These are phyloP conservation scores for Loris lydekkerianus DNA, from an alignment of 2,797 vertebrate species.

Conservation along the genomic window DNA sequence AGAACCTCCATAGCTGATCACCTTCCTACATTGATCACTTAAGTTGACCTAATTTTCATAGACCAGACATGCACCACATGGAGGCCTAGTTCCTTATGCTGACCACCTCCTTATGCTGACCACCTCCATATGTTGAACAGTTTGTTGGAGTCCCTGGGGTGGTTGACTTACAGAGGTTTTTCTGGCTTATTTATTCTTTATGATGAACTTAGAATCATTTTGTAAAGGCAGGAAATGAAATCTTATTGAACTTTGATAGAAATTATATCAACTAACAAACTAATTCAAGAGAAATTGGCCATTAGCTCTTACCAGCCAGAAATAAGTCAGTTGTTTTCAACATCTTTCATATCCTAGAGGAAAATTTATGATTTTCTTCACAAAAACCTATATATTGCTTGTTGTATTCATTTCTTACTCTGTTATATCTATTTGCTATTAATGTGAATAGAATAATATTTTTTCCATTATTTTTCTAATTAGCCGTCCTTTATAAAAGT, in stretches of 20 bases:
- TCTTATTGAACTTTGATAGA: background rate
- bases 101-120: no score
- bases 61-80: no score
- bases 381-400: background rate
- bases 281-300: background rate
- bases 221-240: constrained; percentile 12
- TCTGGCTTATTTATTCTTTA: background rate
- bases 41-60: no score
- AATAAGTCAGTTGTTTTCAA: background rate
- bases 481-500: background rate
- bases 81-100: no score
- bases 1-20: no score
- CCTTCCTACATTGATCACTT: no score
- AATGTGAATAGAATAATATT: background rate
- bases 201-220: background rate
- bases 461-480: constrained; percentile 28
- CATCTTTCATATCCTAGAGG: background rate
- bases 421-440: background rate
- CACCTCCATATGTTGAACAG: no score
- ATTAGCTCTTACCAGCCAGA: background rate
- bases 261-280: background rate
- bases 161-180: background rate
- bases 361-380: background rate
- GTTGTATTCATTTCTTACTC: background rate
- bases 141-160: no score